A percentile compares a stretch with the other conserved stretches of the same genome.
Evolutionary conservation across 1,140 invertebrate genomes (phyloP).

Genomic region (Heliconius congener): DNA sequence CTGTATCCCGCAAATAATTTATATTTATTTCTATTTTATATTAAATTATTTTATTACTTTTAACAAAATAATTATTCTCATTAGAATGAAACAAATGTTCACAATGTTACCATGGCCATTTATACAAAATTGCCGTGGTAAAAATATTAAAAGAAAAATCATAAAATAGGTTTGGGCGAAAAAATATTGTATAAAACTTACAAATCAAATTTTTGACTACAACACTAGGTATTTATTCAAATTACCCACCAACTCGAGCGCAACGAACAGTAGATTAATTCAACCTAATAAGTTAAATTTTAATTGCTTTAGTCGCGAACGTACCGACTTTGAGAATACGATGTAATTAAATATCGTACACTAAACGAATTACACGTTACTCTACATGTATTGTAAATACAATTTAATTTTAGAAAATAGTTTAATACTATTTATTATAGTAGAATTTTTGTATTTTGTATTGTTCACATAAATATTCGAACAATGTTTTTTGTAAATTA

Average conservation of each 20-base stretch:
- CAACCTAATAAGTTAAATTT: background rate
- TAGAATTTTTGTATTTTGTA: too few relatives aligned
- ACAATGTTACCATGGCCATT: too few relatives aligned
- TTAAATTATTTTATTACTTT: too few relatives aligned
- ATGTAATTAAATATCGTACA: conserved; percentile 6
- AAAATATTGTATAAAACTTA: background rate
- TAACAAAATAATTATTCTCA: too few relatives aligned
- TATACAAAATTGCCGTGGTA: background rate
- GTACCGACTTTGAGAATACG: conserved; percentile 5
- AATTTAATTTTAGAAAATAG: background rate
- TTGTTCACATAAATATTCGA: too few relatives aligned
- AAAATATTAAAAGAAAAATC: background rate
- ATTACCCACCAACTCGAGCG: background rate
- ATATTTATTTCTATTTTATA: too few relatives aligned
- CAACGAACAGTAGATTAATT: conserved; percentile 2
- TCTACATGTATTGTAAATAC: background rate
- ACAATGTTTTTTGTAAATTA: too few relatives aligned
- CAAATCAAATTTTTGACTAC: background rate
- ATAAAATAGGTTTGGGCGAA: too few relatives aligned
- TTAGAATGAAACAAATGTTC: too few relatives aligned
- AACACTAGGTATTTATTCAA: background rate
- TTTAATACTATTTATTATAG: too few relatives aligned
- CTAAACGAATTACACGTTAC: background rate
- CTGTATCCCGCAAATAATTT: too few relatives aligned
- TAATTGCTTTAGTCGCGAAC: conserved; percentile 6